Conservation (phyloP, 2,888 invertebrate genomes). For the Quadriops clusia region DNA sequence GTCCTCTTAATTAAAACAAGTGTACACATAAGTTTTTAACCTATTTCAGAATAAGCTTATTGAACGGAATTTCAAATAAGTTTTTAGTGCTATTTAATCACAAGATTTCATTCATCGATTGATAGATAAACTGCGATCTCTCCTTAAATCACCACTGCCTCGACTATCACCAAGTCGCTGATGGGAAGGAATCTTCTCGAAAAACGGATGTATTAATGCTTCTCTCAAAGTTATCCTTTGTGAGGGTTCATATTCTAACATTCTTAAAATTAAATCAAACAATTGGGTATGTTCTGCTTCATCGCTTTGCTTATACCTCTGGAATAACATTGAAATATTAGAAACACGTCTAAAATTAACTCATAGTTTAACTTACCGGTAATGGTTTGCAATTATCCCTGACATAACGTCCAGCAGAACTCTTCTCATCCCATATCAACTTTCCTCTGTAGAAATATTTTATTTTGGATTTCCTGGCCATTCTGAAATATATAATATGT, state of each 20-base stretch:
- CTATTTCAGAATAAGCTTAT: no score
- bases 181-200: slow-evolving; percentile 69
- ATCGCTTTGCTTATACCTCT: slow-evolving; percentile 82
- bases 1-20: no score
- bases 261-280: slow-evolving; percentile 87
- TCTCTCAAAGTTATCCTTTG: slow-evolving; percentile 80
- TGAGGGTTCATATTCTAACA: slow-evolving; percentile 95
- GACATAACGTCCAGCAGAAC: slow-evolving; percentile 93
- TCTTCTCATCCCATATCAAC: slow-evolving; percentile 96
- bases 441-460: slow-evolving; percentile 97
- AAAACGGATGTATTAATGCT: slow-evolving; percentile 86
- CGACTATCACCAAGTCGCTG: slow-evolving; percentile 59
- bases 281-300: slow-evolving; percentile 85
- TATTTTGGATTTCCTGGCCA: slow-evolving; percentile 84
- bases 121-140: slow-evolving; percentile 59
- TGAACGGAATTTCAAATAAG: no score
- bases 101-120: slow-evolving; percentile 62
- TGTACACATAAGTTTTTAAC: no score
- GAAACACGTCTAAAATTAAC: slow-evolving; percentile 4
- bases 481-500: slow-evolving; percentile 49
- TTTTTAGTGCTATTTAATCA: no score
- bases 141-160: slow-evolving; percentile 40
- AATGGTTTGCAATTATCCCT: slow-evolving; percentile 96
- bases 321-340: slow-evolving; percentile 27
- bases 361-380: slow-evolving; percentile 49